These are phyloP conservation scores for Synanthedon formicaeformis DNA, from an alignment of 2,888 invertebrate genomes.

Conservation along the genomic window DNA sequence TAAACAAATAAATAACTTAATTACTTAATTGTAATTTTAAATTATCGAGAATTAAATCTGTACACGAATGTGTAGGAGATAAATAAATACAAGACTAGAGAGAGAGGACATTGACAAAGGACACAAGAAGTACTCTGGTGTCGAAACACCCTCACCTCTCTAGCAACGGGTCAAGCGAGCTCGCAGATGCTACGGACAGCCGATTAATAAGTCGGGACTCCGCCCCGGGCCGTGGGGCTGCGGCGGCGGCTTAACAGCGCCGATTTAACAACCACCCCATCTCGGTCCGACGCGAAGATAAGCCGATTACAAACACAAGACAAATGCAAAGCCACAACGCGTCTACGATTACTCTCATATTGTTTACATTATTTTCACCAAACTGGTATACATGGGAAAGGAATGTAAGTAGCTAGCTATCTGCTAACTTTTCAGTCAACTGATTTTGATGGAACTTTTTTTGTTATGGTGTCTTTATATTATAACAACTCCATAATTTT, in stretches of 20 bases:
- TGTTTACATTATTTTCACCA: no score
- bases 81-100: neutral
- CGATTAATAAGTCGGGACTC: conserved; percentile 62
- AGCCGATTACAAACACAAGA: conserved; percentile 26
- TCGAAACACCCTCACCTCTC: conserved; percentile 1
- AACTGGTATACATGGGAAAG: no score
- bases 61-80: neutral
- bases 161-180: conserved; percentile 1
- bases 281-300: conserved; percentile 15
- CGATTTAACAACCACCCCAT: conserved; percentile 31
- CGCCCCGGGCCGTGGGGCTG: conserved; percentile 28
- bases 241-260: conserved; percentile 38
- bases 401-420: no score
- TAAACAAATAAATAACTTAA: no score
- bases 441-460: no score
- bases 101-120: neutral
- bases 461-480: no score
- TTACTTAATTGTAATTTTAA: no score
- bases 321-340: conserved; percentile 22
- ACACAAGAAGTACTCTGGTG: neutral
- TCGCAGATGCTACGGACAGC: conserved; percentile 66
- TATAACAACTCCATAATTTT: no score
- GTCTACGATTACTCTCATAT: neutral
- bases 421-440: no score
- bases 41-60: no score